These are phyloP conservation scores for Meloidogyne floridensis DNA, from an alignment of 1,140 invertebrate species.

Conservation along the genomic window DNA sequence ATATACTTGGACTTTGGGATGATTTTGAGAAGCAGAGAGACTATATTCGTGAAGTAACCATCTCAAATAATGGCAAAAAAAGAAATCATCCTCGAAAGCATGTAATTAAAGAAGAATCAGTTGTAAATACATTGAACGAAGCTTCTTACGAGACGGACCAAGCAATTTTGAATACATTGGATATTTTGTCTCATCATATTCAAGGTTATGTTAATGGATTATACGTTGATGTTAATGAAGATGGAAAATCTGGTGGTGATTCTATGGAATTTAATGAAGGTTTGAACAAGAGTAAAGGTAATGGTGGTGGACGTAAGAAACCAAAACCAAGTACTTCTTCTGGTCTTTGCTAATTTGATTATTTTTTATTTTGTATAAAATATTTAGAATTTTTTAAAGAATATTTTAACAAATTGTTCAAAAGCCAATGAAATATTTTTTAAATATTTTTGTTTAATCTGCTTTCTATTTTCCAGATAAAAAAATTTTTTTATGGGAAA, in stretches of 20 bases:
- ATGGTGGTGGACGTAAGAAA: background rate
- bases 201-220: slow-evolving; percentile 11
- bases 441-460: slow-evolving; percentile 11
- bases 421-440: background rate
- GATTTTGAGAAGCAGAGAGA: background rate
- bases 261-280: background rate
- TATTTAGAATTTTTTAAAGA: too few relatives aligned
- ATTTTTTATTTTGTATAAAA: too few relatives aligned
- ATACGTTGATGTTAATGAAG: background rate
- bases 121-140: slow-evolving; percentile 11
- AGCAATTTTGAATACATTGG: slow-evolving; percentile 9
- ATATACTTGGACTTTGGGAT: background rate
- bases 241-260: too few relatives aligned
- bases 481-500: too few relatives aligned
- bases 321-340: background rate
- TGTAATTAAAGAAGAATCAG: slow-evolving; percentile 10
- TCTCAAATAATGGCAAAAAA: background rate
- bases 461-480: too few relatives aligned
- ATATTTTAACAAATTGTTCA: too few relatives aligned
- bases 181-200: background rate
- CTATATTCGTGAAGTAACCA: background rate
- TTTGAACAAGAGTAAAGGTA: background rate
- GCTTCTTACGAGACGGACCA: background rate
- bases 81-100: background rate
- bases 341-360: background rate